phyloP scores from a whole-genome alignment of 2,888 invertebrate species.

The Rhamnusium bicolor region DNA sequence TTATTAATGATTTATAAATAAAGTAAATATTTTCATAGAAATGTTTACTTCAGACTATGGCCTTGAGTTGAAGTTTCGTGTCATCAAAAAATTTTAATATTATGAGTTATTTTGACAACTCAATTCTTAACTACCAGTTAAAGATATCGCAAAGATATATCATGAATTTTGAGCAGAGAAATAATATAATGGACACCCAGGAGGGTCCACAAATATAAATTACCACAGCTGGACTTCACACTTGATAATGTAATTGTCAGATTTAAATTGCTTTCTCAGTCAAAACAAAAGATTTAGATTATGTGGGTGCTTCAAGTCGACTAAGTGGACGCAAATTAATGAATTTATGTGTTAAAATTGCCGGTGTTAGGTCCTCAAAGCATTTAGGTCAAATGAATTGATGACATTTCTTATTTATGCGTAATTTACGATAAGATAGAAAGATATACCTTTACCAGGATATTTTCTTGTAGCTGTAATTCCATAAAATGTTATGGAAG shows the following conservation, averaged over 20 bases:
- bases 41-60: background rate
- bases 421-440: background rate
- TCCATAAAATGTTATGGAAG: background rate
- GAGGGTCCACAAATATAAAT: slow-evolving; percentile 18
- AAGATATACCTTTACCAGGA: background rate
- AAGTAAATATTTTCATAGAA: background rate
- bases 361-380: background rate
- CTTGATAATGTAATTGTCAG: slow-evolving; percentile 14
- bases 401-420: background rate
- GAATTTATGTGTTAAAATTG: slow-evolving; percentile 16
- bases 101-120: background rate
- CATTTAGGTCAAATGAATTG: background rate
- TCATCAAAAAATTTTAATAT: background rate
- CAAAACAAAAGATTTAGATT: slow-evolving; percentile 22
- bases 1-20: background rate
- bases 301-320: slow-evolving; percentile 13
- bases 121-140: background rate
- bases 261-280: slow-evolving; percentile 20
- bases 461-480: background rate
- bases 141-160: slow-evolving; percentile 7
- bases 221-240: slow-evolving; percentile 33
- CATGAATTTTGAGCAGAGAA: slow-evolving; percentile 7
- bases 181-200: slow-evolving; percentile 6
- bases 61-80: background rate
- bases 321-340: slow-evolving; percentile 25